Conservation (phyloP, 2,113 vertebrate genomes). For the Echinops telfairi region DNA sequence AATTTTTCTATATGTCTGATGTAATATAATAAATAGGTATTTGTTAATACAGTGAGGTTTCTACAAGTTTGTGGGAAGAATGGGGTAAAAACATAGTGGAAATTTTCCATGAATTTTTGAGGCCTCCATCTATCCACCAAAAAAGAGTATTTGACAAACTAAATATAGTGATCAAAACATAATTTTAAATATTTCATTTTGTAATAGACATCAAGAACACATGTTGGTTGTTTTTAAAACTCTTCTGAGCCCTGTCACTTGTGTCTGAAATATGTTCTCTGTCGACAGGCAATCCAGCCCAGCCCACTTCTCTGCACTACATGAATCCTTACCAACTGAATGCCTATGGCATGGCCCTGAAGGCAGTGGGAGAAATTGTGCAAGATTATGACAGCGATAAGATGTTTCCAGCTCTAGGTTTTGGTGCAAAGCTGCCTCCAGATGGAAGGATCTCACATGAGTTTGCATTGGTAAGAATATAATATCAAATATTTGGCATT, state of each 20-base stretch:
- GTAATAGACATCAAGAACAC: neutral
- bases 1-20: neutral
- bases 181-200: conserved; percentile 21
- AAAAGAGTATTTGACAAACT: neutral
- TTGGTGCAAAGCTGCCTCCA: conserved; percentile 97
- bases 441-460: conserved; percentile 98
- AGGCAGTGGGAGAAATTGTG: conserved; percentile 98
- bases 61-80: too few relatives aligned
- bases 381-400: conserved; percentile 99
- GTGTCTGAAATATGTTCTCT: conserved; percentile 24
- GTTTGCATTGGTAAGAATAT: conserved; percentile 94
- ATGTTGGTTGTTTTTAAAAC: too few relatives aligned
- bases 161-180: neutral
- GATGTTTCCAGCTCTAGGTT: conserved; percentile 98
- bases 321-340: conserved; percentile 99
- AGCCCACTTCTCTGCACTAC: conserved; percentile 98
- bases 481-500: conserved; percentile 3
- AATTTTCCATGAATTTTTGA: too few relatives aligned
- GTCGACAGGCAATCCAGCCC: conserved; percentile 95
- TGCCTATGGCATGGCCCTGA: conserved; percentile 97
- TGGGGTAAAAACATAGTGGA: too few relatives aligned
- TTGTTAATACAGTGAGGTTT: neutral
- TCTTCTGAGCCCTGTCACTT: neutral
- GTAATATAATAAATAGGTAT: conserved; percentile 1
- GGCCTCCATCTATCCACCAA: neutral